phyloP scores from a whole-genome alignment of 2,113 vertebrate genomes.

The Euleptes europaea region DNA sequence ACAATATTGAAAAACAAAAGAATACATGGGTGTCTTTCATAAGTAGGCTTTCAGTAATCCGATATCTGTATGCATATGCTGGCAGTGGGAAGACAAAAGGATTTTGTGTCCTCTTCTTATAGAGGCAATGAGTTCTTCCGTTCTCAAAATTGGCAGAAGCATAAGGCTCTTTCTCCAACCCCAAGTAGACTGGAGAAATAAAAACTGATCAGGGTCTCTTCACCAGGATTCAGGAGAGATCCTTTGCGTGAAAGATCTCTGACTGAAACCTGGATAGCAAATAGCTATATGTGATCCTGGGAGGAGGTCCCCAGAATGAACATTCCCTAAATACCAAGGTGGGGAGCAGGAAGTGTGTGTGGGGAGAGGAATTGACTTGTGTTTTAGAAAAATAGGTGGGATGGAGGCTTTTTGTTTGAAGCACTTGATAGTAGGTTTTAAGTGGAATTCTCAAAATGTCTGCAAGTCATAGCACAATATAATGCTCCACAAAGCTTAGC shows the following conservation, averaged over 20 bases:
- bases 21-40: not conserved
- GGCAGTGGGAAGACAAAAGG: not conserved
- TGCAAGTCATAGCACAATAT: not conserved
- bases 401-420: not conserved
- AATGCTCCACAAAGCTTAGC: slow-evolving; percentile 25
- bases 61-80: not conserved
- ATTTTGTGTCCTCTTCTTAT: not conserved
- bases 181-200: not conserved
- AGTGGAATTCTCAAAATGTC: not conserved
- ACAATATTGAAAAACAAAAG: not conserved
- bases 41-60: not conserved
- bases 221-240: not conserved
- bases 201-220: not conserved
- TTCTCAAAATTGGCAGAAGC: not conserved
- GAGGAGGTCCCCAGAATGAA: not conserved
- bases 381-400: not conserved
- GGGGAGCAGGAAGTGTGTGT: too few species aligned
- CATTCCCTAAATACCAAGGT: not conserved
- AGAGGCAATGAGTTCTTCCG: not conserved
- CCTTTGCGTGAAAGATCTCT: not conserved
- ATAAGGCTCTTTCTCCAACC: not conserved
- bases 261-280: not conserved
- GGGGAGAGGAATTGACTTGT: not conserved
- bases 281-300: not conserved
- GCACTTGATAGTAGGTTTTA: slow-evolving; percentile 2